Evolutionary conservation across 2,888 invertebrate species (phyloP), one percentile per base, ranked within the genome.

Genomic region (Psylliodes chrysocephalus): DNA sequence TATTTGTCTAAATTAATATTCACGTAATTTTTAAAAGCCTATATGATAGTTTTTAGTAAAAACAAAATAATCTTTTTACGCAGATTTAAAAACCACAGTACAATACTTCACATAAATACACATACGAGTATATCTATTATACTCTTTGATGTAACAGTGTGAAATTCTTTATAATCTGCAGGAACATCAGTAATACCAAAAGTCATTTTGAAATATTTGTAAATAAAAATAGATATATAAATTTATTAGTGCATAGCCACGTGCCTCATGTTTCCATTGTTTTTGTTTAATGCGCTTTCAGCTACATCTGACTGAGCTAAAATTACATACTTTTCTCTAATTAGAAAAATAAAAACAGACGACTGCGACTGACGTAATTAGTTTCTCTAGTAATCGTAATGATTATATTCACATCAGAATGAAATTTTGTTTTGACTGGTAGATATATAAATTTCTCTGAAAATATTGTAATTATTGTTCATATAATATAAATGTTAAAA

Each of bases 251-350:
- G 62, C 62, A 28, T 61, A 17, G 4, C 53, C 8, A 33, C 30
- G 15, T 44, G 12, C 33, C n/a, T 33, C n/a, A 33, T 33, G 33
- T 44, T 42, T 18, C 15, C 28, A n/a, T 44, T 42, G 25, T 38
- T 18, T 54, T 54, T 14, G 33, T 42, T 42, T 8, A 47, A 49
- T 33, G 12, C 22, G 33, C 14, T 25, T 33, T 28, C 25, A 52
- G 28, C 18, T 55, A 49, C 62, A 62, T 33, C 42, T 56, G 40
- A 56, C 51, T 51, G 56, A 49, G 40, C 33, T 30, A 33, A 38
- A 62, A 62, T 55, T 55, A 51, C 47, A 46, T 12, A 56, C 55
- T 14, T 46, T 55, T 47, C 14, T 44, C 38, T 51, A 59, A 51
- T 59, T 25, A 51, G 7, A 22, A 25, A 33, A 40, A 17, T 22